Conservation (phyloP, 2,113 vertebrate genomes). For the Carettochelys insculpta region DNA sequence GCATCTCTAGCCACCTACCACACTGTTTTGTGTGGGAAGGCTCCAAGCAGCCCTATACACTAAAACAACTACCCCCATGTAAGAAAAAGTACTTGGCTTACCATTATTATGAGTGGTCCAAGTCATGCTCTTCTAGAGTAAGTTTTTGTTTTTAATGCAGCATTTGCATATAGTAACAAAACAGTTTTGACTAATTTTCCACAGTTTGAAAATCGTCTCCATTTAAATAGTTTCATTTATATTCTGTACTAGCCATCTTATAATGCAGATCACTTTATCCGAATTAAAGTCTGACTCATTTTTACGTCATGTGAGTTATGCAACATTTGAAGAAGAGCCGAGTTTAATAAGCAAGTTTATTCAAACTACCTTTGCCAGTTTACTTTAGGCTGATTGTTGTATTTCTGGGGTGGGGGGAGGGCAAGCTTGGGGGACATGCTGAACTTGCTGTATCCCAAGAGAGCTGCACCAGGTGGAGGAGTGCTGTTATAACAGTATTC, state of each 20-base stretch:
- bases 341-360: accelerated
- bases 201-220: background rate
- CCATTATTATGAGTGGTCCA: accelerated
- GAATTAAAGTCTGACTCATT: accelerated
- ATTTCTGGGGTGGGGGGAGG: background rate
- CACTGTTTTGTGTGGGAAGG: background rate
- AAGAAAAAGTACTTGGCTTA: background rate
- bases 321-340: background rate
- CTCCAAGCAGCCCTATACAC: background rate
- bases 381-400: background rate
- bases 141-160: background rate
- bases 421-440: background rate
- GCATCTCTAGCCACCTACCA: background rate
- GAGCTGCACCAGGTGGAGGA: background rate
- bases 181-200: accelerated
- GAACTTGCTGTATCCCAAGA: background rate
- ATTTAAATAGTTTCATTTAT: background rate
- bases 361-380: background rate
- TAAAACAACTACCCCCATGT: background rate
- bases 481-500: background rate
- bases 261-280: background rate
- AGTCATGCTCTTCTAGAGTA: accelerated
- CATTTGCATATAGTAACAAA: background rate
- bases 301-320: background rate
- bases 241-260: background rate